Evolutionary conservation across 1,140 invertebrate species (phyloP).

Genomic region (Trichoplusia ni): DNA sequence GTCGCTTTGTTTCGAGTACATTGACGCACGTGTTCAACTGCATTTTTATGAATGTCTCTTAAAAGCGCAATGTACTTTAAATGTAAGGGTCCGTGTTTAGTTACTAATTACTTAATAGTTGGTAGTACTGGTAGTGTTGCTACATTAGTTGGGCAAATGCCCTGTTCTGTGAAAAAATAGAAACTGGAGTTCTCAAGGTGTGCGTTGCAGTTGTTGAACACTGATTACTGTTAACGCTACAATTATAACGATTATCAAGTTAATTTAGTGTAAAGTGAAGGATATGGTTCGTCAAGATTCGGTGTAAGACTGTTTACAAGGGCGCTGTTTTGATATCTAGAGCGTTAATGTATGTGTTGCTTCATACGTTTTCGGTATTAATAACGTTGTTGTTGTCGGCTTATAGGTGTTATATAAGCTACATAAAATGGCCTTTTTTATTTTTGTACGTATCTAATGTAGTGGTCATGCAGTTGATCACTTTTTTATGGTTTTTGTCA

Average conservation of each 20-base stretch:
- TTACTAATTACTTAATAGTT: no score
- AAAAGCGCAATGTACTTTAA: conserved; percentile 41
- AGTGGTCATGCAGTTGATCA: no score
- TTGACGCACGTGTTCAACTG: conserved; percentile 33
- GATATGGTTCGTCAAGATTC: conserved; percentile 22
- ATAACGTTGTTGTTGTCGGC: not conserved
- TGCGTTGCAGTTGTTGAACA: conserved; percentile 56
- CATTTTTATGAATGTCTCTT: conserved; percentile 40
- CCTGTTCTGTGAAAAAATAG: conserved; percentile 60
- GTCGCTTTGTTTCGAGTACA: conserved; percentile 48
- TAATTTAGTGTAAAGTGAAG: conserved; percentile 57
- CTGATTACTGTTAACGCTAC: conserved; percentile 53
- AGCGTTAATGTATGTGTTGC: conserved; percentile 5
- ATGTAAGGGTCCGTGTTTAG: conserved; percentile 17
- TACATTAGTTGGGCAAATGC: conserved; percentile 52
- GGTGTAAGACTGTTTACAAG: not conserved
- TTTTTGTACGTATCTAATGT: no score
- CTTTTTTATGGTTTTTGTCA: no score
- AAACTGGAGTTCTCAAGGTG: conserved; percentile 68
- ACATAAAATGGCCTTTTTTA: no score
- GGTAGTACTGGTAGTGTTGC: no score
- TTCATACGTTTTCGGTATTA: not conserved
- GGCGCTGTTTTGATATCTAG: not conserved
- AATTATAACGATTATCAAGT: conserved; percentile 64
- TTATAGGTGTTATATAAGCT: no score